Percentiles rank a stretch among this genome's conserved stretches.
These are phyloP conservation scores for Calycopis cecrops DNA, from an alignment of 1,140 invertebrate species.

Conservation along the genomic window DNA sequence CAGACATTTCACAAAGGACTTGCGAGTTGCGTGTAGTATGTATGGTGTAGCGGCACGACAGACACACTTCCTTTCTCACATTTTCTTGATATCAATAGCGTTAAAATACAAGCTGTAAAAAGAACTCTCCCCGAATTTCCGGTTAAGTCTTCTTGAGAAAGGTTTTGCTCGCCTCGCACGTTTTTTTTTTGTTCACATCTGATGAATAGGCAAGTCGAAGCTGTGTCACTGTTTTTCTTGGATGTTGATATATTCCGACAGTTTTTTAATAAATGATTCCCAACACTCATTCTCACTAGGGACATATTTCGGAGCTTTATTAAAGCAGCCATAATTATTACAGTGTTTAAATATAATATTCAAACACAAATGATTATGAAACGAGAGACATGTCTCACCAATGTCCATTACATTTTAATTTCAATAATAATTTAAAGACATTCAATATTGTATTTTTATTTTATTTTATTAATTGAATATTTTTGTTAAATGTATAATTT, in stretches of 20 bases:
- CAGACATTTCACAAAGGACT: conserved; percentile 55
- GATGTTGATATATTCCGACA: conserved; percentile 63
- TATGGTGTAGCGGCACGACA: conserved; percentile 60
- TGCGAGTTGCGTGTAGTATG: conserved; percentile 45
- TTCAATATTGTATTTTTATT: too few relatives aligned
- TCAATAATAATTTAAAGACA: too few relatives aligned
- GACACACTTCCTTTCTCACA: conserved; percentile 73
- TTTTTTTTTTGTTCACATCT: conserved; percentile 77
- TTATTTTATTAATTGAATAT: too few relatives aligned
- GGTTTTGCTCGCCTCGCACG: conserved; percentile 37
- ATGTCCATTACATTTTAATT: too few relatives aligned
- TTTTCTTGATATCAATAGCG: conserved; percentile 70
- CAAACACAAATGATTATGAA: conserved; percentile 10
- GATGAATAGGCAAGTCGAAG: conserved; percentile 43
- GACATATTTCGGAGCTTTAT: conserved; percentile 57
- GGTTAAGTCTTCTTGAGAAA: conserved; percentile 49
- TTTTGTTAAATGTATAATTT: too few relatives aligned
- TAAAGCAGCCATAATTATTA: conserved; percentile 53
- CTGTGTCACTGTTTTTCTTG: conserved; percentile 69
- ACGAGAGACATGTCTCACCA: too few relatives aligned
- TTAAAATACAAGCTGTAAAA: conserved; percentile 62
- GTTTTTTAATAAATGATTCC: conserved; percentile 50
- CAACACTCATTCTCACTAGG: conserved; percentile 48
- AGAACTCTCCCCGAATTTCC: conserved; percentile 61
- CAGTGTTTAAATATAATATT: background rate